Conservation (phyloP, 1,140 invertebrate species). For the Scaptomyza hsui region DNA sequence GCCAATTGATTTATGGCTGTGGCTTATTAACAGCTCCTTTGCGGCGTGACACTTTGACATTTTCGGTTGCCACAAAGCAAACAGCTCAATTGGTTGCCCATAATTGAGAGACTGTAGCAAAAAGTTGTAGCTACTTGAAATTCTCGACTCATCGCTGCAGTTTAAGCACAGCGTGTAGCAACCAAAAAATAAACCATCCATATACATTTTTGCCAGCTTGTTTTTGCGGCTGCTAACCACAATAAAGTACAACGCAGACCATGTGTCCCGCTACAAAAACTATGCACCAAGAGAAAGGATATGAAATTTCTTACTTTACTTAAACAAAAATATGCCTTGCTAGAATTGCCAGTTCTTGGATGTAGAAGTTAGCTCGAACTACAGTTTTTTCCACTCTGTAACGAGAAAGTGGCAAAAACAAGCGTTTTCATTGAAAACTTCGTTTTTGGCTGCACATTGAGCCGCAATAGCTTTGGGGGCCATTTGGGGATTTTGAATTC, state of each 20-base stretch:
- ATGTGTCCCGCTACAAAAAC: conserved; percentile 22
- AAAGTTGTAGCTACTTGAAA: conserved; percentile 53
- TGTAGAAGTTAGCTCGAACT: too few relatives aligned
- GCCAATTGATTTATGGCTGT: conserved; percentile 68
- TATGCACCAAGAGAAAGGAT: not conserved
- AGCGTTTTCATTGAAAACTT: conserved; percentile 36
- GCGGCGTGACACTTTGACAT: conserved; percentile 14
- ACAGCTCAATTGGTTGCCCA: conserved; percentile 40
- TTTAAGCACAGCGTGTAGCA: conserved; percentile 30
- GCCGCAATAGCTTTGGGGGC: conserved; percentile 26
- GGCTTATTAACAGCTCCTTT: conserved; percentile 56
- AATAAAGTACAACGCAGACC: conserved; percentile 47
- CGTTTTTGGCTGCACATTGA: conserved; percentile 59
- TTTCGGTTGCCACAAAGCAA: conserved; percentile 12
- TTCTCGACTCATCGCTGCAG: conserved; percentile 33
- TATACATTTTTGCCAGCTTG: conserved; percentile 49
- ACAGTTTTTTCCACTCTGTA: not conserved
- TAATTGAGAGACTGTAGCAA: conserved; percentile 11
- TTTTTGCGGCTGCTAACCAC: conserved; percentile 35
- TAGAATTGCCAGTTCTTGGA: too few relatives aligned
- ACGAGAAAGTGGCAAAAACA: not conserved
- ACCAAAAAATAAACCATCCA: not conserved
- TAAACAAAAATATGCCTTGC: too few relatives aligned
- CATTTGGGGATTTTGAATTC: conserved; percentile 1
- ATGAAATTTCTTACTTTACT: too few relatives aligned